Base-by-base conservation (phyloP, 1,140 invertebrate genomes). In the Potamilus streckersoni region DNA sequence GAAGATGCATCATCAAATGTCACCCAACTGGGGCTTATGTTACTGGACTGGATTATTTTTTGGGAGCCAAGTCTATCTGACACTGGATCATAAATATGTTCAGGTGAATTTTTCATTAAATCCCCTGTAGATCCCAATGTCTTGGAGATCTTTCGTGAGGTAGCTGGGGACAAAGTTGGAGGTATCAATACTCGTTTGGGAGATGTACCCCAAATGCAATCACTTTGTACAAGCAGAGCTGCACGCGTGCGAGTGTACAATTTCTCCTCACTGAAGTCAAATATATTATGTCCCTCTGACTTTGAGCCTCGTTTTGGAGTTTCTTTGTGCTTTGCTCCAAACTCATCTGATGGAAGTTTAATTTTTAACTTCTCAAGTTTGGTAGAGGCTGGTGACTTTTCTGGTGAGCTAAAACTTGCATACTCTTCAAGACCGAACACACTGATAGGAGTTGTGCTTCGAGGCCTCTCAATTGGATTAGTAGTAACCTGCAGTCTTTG, bases 381-480 rank as follows among this genome's bases (percentile, higher is more conserved):
- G 49, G 78, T 69, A 11, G 78, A 68, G 56, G 70, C 38, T n/a
- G 84, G 84, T 2, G 82, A 85, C 73, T 71, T 79, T 65, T 86
- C 84, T 38, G 87, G 87, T 14, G 85, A 87, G 69, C 82, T 85
- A n/a, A 81, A 73, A 59, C 80, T 77, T 56, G 69, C 79, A 87
- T 90, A 96, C 82, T 95, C 95, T 83, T 96, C 95, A 63, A 96
- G 88, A 27, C 93, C 92, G 8, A 93, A 93, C 23, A 94, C 93
- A 88, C 94, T 94, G 60, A 95, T 93, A 4, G 95, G 95, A 61
- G 95, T 95, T 27, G 94, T 94, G n/a, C 95, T 95, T 13, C 96
- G 91, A 20, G 96, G 96, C 79, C 96, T 91, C 80, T 96, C 95
- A 71, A 96, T 94, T 0, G 95, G 95, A 81, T 93, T 95, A n/a